A percentile compares a stretch with the other conserved stretches of the same genome.
These are phyloP conservation scores for Rotaria magnacalcarata DNA, from an alignment of 2,888 invertebrate species.

Conservation along the genomic window DNA sequence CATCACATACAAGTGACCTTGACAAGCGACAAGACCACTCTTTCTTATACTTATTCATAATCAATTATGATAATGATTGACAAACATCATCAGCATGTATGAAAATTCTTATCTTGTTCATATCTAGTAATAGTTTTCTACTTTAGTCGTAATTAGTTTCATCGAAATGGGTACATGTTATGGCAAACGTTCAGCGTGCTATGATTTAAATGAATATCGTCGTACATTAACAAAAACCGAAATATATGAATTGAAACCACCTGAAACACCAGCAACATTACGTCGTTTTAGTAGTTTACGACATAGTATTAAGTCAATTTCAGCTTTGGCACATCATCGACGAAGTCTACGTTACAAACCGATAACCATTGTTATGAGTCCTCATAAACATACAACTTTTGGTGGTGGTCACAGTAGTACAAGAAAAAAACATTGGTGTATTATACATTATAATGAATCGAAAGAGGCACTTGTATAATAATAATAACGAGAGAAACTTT, in stretches of 20 bases:
- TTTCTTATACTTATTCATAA: not conserved
- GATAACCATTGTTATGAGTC: constrained; percentile 9
- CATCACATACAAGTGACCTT: constrained; percentile 10
- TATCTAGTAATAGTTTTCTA: not conserved
- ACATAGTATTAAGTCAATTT: not conserved
- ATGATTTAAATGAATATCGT: not conserved
- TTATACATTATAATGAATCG: constrained; percentile 9
- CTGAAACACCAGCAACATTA: constrained; percentile 4
- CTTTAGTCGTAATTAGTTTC: not conserved
- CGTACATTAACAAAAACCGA: not conserved
- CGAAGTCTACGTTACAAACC: constrained; percentile 18
- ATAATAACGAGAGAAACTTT: not conserved
- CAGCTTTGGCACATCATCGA: not conserved
- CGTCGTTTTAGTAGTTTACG: constrained; percentile 30
- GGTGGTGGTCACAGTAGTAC: not conserved
- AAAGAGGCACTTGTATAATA: constrained; percentile 16
- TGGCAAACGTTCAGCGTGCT: constrained; percentile 19
- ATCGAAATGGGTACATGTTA: constrained; percentile 17
- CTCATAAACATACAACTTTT: not conserved
- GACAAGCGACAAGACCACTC: not conserved
- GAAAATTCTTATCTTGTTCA: not conserved
- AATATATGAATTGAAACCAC: not conserved
- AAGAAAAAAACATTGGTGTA: constrained; percentile 21
- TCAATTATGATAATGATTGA: not conserved
- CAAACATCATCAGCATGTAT: not conserved